Evolutionary conservation across 2,797 vertebrate species (phyloP), one percentile per base, ranked within the genome.

Genomic region (Myotis pilosus): DNA sequence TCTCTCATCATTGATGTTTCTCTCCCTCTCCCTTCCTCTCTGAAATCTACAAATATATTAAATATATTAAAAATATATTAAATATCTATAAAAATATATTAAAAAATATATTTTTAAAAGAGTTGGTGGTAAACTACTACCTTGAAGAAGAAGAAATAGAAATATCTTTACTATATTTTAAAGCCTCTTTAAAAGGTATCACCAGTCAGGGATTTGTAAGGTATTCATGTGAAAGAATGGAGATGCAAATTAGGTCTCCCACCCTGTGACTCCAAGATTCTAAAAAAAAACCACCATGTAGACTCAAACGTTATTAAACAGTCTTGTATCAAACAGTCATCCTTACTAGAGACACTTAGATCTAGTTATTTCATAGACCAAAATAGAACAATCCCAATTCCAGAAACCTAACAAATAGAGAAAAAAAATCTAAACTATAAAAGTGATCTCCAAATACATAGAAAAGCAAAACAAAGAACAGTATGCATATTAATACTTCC

Each of bases 351-450:
- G 51, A 85, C 53, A 38, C 62, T 75, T 44, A 72, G 36, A 88
- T 38, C 69, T 4, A 22, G 22, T 62, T 94, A 57, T 78, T 82
- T 80, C 76, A 89, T 19, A 95, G 75, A 83, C 9, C 53, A 72
- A 25, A 85, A 93, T 5, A 92, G 64, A 91, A 75, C 38, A 44
- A 80, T 85, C 91, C 75, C 86, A 87, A 94, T 38, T 89, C 30
- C 75, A 95, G 15, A 87, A 93, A 92, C 13, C 41, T 93, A 71
- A 86, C 41, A 83, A 87, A 89, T 4, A 74, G 25, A 72, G 30
- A 8, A 62, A 74, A 74, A 55, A 86, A 36, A 57, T 5, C 51
- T 69, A 88, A 87, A 74, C 30, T 74, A 92, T n/a, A 23, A 95
- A 79, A 82, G 72, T 76, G 13, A 88, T 69, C 9, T 75, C n/a